Conservation (phyloP, 1,140 invertebrate genomes). For the Tachypleus tridentatus region DNA sequence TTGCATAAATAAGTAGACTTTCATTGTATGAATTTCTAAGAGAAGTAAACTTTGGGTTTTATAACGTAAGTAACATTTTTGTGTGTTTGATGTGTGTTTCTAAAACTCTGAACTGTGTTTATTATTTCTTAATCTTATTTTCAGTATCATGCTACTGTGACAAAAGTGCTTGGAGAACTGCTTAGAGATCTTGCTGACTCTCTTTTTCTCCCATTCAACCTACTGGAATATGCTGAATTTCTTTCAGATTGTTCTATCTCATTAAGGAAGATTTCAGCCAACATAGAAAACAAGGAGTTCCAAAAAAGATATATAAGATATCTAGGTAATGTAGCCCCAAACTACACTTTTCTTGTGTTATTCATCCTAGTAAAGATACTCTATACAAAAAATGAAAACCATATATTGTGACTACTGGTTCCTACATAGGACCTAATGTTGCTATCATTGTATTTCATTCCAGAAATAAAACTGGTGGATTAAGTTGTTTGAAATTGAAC, state of each 20-base stretch:
- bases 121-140: conserved; percentile 2
- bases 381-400: too few species aligned
- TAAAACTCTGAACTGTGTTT: not conserved
- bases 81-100: not conserved
- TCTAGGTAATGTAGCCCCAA: not conserved
- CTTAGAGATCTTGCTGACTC: conserved; percentile 28
- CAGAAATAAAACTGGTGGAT: too few species aligned
- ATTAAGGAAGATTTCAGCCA: conserved; percentile 5
- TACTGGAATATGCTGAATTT: conserved; percentile 28
- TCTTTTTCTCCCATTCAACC: conserved; percentile 29
- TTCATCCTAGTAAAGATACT: not conserved
- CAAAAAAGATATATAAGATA: not conserved
- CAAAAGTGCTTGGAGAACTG: conserved; percentile 24
- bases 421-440: too few species aligned
- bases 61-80: too few species aligned
- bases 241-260: conserved; percentile 23
- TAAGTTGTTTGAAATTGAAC: too few species aligned
- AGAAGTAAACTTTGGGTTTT: too few species aligned
- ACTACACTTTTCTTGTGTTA: not conserved
- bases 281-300: conserved; percentile 9
- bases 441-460: too few species aligned
- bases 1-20: too few species aligned
- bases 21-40: too few species aligned
- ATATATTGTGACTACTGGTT: too few species aligned
- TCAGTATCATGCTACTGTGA: conserved; percentile 24